Base-by-base conservation (phyloP, 2,113 vertebrate genomes). In the Lichenostomus cassidix region DNA sequence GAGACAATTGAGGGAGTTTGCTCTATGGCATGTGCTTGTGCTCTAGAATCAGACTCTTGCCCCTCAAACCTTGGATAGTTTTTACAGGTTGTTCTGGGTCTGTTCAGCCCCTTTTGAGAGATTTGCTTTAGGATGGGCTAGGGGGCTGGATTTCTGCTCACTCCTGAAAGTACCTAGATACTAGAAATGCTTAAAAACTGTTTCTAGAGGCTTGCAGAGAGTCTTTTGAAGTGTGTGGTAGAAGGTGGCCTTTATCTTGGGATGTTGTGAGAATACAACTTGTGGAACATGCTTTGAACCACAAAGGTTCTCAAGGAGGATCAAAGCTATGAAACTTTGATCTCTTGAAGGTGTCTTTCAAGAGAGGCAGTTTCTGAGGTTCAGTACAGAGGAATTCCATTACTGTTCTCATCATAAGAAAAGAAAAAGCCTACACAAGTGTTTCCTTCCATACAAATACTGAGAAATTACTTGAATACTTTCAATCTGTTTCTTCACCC, bases 61-160 rank as follows among this genome's bases (percentile, higher is more conserved):
- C n/a, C 24, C n/a, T 60, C 39, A 74, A 58, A 37, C 23, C 9
- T 70, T 37, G 52, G 22, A 15, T 10, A 15, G 44, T 33, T 9
- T 46, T 68, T 52, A 23, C 0, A 1, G 22, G 29, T 56, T 1
- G 0, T 27, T 21, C 7, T 0, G 1, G 69, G 27, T 33, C 33
- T 60, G 18, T 42, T 73, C 35, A 56, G 33, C 2, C 28, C 16
- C 27, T 88, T 71, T 15, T 49, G 37, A 64, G 44, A n/a, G 22
- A 41, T 65, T 33, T 65, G 10, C 13, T 77, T 67, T 55, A 47
- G 73, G 7, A 28, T 74, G 13, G 23, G 4, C 37, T 28, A 49
- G 15, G 15, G 27, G 8, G 3, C 10, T 65, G 23, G 22, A 53
- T 64, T 29, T 44, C 22, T 80, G 11, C 53, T 75, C 1, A 0